phyloP scores from a whole-genome alignment of 1,140 invertebrate species.

The Diachasma alloeum region DNA sequence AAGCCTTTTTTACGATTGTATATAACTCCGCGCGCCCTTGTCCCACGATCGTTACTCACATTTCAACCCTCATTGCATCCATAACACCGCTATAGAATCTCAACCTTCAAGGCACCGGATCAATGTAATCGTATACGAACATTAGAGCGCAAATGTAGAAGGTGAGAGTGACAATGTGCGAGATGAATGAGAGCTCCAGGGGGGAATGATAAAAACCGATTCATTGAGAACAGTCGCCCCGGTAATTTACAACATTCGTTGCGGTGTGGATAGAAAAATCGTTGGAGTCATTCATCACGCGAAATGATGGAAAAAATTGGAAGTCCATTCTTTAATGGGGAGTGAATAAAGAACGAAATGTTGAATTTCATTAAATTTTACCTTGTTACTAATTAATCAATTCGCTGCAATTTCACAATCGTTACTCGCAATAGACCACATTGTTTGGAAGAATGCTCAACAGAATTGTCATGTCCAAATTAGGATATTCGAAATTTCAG shows the following conservation, averaged over 20 bases:
- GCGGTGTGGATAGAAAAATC: background rate
- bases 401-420: too few species aligned
- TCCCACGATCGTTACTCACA: constrained; percentile 22
- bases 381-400: too few species aligned
- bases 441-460: too few species aligned
- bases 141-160: constrained; percentile 1
- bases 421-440: too few species aligned
- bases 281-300: background rate
- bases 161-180: background rate
- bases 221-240: background rate
- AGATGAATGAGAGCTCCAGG: background rate
- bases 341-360: too few species aligned
- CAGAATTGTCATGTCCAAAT: too few species aligned
- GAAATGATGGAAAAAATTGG: background rate
- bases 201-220: background rate
- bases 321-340: background rate
- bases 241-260: background rate
- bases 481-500: too few species aligned
- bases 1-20: constrained; percentile 16
- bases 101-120: background rate
- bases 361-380: too few species aligned
- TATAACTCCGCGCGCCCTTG: background rate
- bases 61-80: constrained; percentile 25
- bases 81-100: constrained; percentile 1
- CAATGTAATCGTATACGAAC: background rate